A percentile compares a stretch with the other conserved stretches of the same genome.
These are phyloP conservation scores for Cloeon dipterum DNA, from an alignment of 2,888 invertebrate genomes.

Conservation along the genomic window DNA sequence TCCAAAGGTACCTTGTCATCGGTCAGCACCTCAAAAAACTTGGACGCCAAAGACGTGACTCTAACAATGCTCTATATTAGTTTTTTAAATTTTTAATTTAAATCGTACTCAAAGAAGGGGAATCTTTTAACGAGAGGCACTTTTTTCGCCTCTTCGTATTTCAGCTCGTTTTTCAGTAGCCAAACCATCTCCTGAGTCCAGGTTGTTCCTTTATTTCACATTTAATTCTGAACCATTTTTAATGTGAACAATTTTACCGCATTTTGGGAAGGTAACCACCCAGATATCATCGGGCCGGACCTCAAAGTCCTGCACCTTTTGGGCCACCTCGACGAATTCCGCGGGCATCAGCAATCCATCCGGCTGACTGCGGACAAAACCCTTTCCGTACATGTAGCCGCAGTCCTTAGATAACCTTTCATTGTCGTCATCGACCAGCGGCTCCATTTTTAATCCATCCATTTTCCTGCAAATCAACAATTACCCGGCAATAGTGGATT, in stretches of 20 bases:
- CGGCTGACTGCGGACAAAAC: slow-evolving; percentile 20
- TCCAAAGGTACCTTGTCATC: too few species aligned
- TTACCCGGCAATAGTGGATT: too few species aligned
- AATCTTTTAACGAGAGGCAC: slow-evolving; percentile 34
- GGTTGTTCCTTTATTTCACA: slow-evolving; percentile 80
- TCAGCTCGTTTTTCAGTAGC: slow-evolving; percentile 55
- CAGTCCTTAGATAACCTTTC: neutral
- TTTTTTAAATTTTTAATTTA: too few species aligned
- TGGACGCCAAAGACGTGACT: too few species aligned
- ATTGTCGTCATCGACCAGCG: too few species aligned
- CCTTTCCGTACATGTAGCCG: neutral
- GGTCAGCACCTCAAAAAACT: too few species aligned
- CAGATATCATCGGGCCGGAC: slow-evolving; percentile 57
- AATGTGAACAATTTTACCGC: slow-evolving; percentile 38
- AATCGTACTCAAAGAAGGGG: slow-evolving; percentile 50
- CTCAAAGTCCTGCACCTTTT: slow-evolving; percentile 43
- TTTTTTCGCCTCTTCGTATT: slow-evolving; percentile 48
- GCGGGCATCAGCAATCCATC: slow-evolving; percentile 44
- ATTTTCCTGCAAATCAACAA: too few species aligned
- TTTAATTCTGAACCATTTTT: too few species aligned
- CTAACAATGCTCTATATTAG: too few species aligned
- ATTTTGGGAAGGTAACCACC: slow-evolving; percentile 71
- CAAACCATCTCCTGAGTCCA: slow-evolving; percentile 90
- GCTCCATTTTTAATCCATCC: too few species aligned
- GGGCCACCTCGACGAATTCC: slow-evolving; percentile 39